Base-by-base conservation (phyloP, 2,113 vertebrate species). In the Varanus komodoensis region DNA sequence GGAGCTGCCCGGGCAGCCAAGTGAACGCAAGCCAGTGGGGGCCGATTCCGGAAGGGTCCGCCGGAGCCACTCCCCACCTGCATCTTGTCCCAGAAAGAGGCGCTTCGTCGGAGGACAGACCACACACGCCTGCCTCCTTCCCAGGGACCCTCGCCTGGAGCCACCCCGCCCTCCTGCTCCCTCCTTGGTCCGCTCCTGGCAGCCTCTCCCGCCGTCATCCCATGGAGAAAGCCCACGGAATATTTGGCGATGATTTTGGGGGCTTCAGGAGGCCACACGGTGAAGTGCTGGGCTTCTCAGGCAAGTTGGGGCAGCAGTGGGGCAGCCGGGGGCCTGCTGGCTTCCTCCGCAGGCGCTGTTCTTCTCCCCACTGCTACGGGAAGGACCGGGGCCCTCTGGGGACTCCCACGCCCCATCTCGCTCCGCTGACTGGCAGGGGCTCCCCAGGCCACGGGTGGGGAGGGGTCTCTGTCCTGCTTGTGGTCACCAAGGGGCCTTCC, bases 191-290 rank as follows among this genome's bases (percentile, higher is more conserved):
- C 96, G 94, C 93, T 97, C 97, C 95, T 98, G 98, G 94, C 97
- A 97, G 83, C 98, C 98, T 96, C 97, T 0, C 97, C 92, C 0
- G 93, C 96, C 21, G 86, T 90, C 19, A 6, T 6, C 96, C 97
- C 97, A 99, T 99, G 99, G 99, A 99, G 95, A 99, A 98, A 94
- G 96, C 97, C 91, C 91, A 97, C 92, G 98, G 98, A 88, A 95
- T 99, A 94, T 98, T 99, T 38, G 93, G 97, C 0, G 98, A 98
- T 87, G 98, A 98, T 84, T 98, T 99, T 14, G 98, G 98, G 92
- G 98, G 98, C 95, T 99, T 99, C 95, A 97, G 98, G 96, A 95
- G 98, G 92, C 98, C 99, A 3, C 98, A 94, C 7, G 96, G 95
- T 0, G 98, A 99, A 89, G 91, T 97, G 32, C 80, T 98, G 97